A percentile compares a stretch with the other conserved stretches of the same genome.
Evolutionary conservation across 2,888 invertebrate species (phyloP).

Genomic region (Phalera bucephala): DNA sequence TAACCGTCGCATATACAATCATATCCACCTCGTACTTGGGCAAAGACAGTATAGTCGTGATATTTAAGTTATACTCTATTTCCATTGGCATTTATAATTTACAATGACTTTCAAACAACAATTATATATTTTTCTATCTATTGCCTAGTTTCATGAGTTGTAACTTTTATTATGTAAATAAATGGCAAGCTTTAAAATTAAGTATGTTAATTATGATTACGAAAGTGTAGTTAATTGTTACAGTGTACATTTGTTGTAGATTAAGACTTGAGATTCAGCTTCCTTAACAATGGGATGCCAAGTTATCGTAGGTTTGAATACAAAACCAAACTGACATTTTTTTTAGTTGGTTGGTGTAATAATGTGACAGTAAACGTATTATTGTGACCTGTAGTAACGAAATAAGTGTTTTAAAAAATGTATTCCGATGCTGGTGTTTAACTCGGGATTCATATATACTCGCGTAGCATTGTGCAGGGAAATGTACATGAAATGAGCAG

Average conservation of each 20-base stretch:
- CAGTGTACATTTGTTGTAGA: constrained; percentile 72
- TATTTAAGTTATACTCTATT: constrained; percentile 44
- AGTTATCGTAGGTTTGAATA: constrained; percentile 31
- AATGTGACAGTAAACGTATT: not conserved
- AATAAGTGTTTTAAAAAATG: not conserved
- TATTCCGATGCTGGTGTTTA: no score
- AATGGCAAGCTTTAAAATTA: constrained; percentile 74
- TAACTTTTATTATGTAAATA: constrained; percentile 42
- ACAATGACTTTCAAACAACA: constrained; percentile 27
- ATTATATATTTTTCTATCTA: constrained; percentile 33
- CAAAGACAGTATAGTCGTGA: constrained; percentile 37
- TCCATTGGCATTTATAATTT: constrained; percentile 62
- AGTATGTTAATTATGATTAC: constrained; percentile 63
- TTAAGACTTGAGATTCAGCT: constrained; percentile 59
- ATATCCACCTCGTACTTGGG: constrained; percentile 24
- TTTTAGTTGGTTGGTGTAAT: not conserved
- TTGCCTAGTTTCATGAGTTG: constrained; percentile 30
- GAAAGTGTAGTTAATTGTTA: constrained; percentile 64
- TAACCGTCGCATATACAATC: constrained; percentile 15
- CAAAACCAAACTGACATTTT: constrained; percentile 1
- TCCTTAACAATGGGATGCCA: constrained; percentile 54
- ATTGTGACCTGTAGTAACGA: not conserved
- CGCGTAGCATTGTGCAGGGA: no score
- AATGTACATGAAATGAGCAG: no score
- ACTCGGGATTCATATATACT: no score